Evolutionary conservation across 2,113 vertebrate genomes (phyloP), one percentile per base, ranked within the genome.

Genomic region (Hyperoodon ampullatus): DNA sequence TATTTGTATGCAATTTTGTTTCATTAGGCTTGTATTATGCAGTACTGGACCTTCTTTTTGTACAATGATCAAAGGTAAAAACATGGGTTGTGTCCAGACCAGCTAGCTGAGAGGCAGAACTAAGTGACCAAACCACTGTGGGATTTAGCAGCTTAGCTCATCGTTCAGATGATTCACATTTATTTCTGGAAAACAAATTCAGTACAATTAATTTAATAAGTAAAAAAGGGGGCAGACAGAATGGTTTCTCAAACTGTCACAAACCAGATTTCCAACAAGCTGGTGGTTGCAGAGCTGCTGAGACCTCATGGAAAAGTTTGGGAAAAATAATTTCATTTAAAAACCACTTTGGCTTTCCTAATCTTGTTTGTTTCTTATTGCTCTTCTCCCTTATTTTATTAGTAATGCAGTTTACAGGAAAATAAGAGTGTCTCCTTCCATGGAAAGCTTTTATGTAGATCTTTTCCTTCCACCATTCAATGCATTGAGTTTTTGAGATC

Each of bases 251-350:
- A 93, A 93, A 60, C 30, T 84, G 61, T 33, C 90, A 93, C 63
- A 90, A 90, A 70, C 18, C 2, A 60, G 77, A 35, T 42, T 91
- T 68, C 93, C 78, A 30, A 47, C 19, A 68, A 11, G 35, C 47
- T 53, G 33, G 58, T 23, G n/a, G 12, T 3, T 13, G 15, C 90
- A 95, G 74, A 92, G 55, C 0, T 68, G 19, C 61, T 16, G 88
- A 44, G 1, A 60, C 65, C 84, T 90, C 50, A 3, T 53, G 58
- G 68, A 42, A 93, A 93, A 94, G 72, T 39, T 53, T 4, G 66
- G 80, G 90, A 26, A 55, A 86, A 44, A 93, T 39, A 75, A 86
- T 93, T 90, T 58, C 66, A 81, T 77, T 98, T 92, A 66, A 93
- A 97, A 97, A 82, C 47, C 88, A 16, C 85, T n/a, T n/a, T 24